Evolutionary conservation across 2,113 vertebrate species (phyloP), one percentile per base, ranked within the genome.

Genomic region (Anthoscopus minutus): DNA sequence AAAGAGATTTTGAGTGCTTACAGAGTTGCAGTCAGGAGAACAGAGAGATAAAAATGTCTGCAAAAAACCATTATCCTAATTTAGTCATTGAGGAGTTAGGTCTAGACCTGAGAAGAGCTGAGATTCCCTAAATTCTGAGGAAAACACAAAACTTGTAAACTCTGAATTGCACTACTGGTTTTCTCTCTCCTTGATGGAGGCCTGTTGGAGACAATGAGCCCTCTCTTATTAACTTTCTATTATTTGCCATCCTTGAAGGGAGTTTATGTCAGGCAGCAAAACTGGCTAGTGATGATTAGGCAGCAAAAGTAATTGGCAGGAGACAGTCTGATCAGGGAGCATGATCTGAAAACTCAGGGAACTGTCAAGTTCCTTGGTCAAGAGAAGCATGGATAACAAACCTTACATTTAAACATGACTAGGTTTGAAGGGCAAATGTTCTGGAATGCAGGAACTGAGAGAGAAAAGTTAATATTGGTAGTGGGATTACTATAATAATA

Each of bases 11-110:
- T 61, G 28, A 56, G 50, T 27, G 16, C 28, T 44, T 35, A 45
- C 13, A 38, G 58, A 70, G 10, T 5, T n/a, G 6, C n/a, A 60
- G 16, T 20, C 0, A 0, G 16, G 24, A 76, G 30, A 73, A 73
- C 0, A 80, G n/a, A 61, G 22, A 72, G 8, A 31, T 7, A 30
- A 38, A 80, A 69, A 33, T 1, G 3, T 35, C 35, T 65, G 7
- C 30, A 57, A 48, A 65, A 38, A 27, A 50, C 12, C 30, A 37
- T 56, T 14, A 28, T 48, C 35, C 22, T 24, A 48, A 76, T 21
- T 33, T 51, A 81, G 21, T 33, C 37, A 42, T 16, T 10, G 18
- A 51, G 37, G 23, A 89, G 28, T 7, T 57, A n/a, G 22, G 9
- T 40, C 12, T 65, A 57, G 80, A 38, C 7, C 37, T 65, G 28